Conservation (phyloP, 2,888 invertebrate species). For the Philopedon plagiatum region DNA sequence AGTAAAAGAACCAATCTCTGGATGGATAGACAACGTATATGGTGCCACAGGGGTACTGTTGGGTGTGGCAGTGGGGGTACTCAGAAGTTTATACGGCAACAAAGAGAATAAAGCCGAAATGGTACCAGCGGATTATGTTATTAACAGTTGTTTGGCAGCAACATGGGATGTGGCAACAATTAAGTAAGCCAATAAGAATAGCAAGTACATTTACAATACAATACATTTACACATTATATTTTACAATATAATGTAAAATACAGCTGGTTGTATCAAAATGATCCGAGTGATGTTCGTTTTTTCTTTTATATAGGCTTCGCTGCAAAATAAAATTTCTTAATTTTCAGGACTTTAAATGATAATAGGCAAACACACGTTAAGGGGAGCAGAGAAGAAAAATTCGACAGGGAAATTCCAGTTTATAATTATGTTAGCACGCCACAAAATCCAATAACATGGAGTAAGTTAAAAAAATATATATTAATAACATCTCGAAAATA, state of each 20-base stretch:
- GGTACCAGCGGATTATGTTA: constrained; percentile 73
- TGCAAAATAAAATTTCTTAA: background rate
- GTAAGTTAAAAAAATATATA: constrained; percentile 64
- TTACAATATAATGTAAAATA: too few species aligned
- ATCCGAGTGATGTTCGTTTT: too few species aligned
- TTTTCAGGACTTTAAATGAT: constrained; percentile 56
- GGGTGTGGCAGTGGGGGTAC: constrained; percentile 73
- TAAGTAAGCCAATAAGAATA: constrained; percentile 53
- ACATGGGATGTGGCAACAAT: constrained; percentile 58
- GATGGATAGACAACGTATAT: constrained; percentile 81
- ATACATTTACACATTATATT: too few species aligned
- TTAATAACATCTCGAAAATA: too few species aligned
- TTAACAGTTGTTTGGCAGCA: constrained; percentile 57
- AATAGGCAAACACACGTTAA: constrained; percentile 57
- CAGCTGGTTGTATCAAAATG: too few species aligned
- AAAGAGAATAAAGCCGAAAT: constrained; percentile 74
- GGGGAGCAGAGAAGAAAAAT: constrained; percentile 54
- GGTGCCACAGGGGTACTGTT: constrained; percentile 71
- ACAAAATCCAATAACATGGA: constrained; percentile 87
- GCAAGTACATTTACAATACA: too few species aligned
- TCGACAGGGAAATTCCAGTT: constrained; percentile 73
- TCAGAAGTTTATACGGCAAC: constrained; percentile 74
- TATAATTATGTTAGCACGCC: constrained; percentile 90
- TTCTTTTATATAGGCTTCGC: background rate
- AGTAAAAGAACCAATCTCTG: constrained; percentile 66